Conservation (phyloP, 2,113 vertebrate species). For the Chitala chitala region DNA sequence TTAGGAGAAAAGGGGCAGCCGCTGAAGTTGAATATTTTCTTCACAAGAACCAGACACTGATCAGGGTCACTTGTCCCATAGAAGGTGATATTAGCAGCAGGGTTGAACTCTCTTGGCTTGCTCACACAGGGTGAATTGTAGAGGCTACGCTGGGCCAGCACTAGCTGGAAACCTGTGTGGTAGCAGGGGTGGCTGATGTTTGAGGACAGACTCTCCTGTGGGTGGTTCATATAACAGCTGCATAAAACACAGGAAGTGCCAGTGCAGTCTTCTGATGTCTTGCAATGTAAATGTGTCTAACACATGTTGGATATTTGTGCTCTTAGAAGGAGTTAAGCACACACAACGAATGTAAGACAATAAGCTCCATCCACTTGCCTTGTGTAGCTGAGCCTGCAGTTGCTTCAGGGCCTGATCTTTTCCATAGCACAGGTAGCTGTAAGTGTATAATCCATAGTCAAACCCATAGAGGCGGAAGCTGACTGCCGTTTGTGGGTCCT, state of each 20-base stretch:
- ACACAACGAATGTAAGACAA: neutral
- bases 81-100: constrained; percentile 39
- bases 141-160: constrained; percentile 33
- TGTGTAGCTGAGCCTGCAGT: constrained; percentile 46
- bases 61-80: constrained; percentile 46
- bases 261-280: no score
- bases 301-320: no score
- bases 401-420: constrained; percentile 55
- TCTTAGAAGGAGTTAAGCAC: neutral
- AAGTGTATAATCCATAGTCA: constrained; percentile 62
- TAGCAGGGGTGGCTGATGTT: constrained; percentile 62
- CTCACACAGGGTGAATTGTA: constrained; percentile 53
- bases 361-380: constrained; percentile 49
- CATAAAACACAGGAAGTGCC: neutral
- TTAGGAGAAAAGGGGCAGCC: constrained; percentile 38
- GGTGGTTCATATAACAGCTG: neutral
- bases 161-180: constrained; percentile 46
- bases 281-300: no score
- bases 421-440: constrained; percentile 75
- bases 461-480: constrained; percentile 57
- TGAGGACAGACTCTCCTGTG: constrained; percentile 17
- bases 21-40: constrained; percentile 53
- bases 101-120: neutral
- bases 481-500: constrained; percentile 43
- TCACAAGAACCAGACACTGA: constrained; percentile 42